A percentile compares a stretch with the other conserved stretches of the same genome.
Conservation (phyloP, 1,140 invertebrate genomes). For the Hyles vespertilio region DNA sequence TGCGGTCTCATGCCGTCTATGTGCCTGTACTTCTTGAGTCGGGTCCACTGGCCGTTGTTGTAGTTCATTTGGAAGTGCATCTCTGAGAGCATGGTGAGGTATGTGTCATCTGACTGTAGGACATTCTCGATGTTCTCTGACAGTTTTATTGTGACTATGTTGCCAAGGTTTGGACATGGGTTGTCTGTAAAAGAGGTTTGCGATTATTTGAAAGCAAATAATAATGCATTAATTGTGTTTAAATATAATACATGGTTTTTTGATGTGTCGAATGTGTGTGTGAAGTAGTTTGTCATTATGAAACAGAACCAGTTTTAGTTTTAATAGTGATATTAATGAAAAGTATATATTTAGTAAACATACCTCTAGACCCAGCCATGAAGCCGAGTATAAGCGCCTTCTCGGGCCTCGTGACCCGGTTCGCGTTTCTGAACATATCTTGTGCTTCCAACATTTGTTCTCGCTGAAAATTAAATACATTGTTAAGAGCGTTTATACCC, state of each 20-base stretch:
- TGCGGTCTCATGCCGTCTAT: conserved; percentile 77
- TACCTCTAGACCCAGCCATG: conserved; percentile 96
- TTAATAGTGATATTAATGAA: neutral
- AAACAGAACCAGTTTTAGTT: too few species aligned
- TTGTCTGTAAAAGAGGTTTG: conserved; percentile 82
- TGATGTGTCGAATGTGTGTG: too few species aligned
- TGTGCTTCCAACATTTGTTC: conserved; percentile 98
- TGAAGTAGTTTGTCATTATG: neutral
- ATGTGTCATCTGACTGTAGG: conserved; percentile 83
- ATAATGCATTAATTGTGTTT: neutral
- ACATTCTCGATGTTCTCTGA: conserved; percentile 92
- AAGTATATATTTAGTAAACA: conserved; percentile 12
- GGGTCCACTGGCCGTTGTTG: conserved; percentile 94
- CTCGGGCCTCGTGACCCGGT: conserved; percentile 95
- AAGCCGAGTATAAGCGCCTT: conserved; percentile 98
- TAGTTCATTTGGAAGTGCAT: conserved; percentile 99
- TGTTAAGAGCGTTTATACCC: too few species aligned
- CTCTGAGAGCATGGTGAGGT: conserved; percentile 87
- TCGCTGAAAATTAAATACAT: conserved; percentile 76
- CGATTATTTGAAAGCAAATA: neutral
- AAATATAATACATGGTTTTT: too few species aligned
- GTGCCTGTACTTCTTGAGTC: conserved; percentile 88
- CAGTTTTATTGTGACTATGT: conserved; percentile 94
- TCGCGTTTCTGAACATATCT: conserved; percentile 97
- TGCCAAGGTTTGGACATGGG: conserved; percentile 94